Evolutionary conservation across 2,888 invertebrate species (phyloP), one percentile per base, ranked within the genome.

Genomic region (Doris montereyensis): DNA sequence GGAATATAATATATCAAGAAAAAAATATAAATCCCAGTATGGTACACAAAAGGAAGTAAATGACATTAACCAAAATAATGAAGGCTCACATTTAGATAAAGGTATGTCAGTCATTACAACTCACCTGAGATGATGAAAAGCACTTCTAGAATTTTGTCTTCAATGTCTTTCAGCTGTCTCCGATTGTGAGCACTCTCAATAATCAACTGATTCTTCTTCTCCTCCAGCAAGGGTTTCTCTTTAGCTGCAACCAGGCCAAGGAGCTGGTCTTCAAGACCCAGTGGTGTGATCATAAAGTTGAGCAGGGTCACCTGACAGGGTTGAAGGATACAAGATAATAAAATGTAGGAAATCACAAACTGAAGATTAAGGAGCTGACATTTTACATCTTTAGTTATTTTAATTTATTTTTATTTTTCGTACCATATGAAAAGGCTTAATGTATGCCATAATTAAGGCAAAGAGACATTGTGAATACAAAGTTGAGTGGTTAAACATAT

Each of bases 271-370:
- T 97, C 95, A 73, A 98, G 93, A 68, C 97, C 97, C 93, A 96
- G 95, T 8, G 95, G 95, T 0, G 97, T 97, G 87, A 98, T 96
- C 95, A 97, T 96, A 92, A 98, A 98, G 93, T 98, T 97, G 83
- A 98, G 92, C 84, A 98, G 91, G 0, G 97, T 96, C 79, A 97
- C 95, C 95, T 95, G 79, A 21, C 52, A 41, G 5, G 17, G n/a
- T n/a, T n/a, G n/a, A n/a, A n/a, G n/a, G n/a, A n/a, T n/a, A 1
- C 17, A 57, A n/a, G 57, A 52, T 52, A 52, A 52, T 52, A 52
- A 52, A 13, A 52, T 52, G 8, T 52, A 8, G 10, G 13, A 8
- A 10, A 52, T 52, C 17, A 52, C 57, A 52, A 52, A 52, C 10
- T 13, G 57, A 10, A 52, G 10, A 17, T 17, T 52, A 52, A 13